Evolutionary conservation across 2,888 invertebrate species (phyloP), one percentile per base, ranked within the genome.

Genomic region (Sinodicranocentrus sp.): DNA sequence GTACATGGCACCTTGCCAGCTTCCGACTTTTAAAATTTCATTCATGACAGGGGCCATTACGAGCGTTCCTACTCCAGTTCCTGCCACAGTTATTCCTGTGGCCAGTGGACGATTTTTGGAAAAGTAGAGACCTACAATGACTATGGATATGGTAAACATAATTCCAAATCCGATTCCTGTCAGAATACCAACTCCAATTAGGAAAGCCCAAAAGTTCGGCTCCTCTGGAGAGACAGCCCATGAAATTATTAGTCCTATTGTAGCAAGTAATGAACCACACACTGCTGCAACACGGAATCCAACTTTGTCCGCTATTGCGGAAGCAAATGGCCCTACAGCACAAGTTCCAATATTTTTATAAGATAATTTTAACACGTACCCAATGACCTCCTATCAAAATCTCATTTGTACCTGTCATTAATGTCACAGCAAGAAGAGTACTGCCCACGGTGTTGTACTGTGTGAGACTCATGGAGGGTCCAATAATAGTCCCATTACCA

Each of bases 61-160:
- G 90, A 98, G 95, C 10, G 95, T 95, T 13, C 98, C 98, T 19
- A 98, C 95, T 6, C 99, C 99, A 0, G 98, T 98, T 25, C 99
- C 99, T 89, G 98, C 98, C 1, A 98, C 95, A 0, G 98, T 97
- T 71, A 99, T 94, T 1, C 98, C 98, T 0, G 98, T 98, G 0
- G 99, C 98, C 75, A 99, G 91, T 0, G 98, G 98, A 73, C 98
- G 93, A 94, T 96, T 97, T 90, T 95, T 95, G 91, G 98, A 98
- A 91, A 99, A 99, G 92, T 99, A 99, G 91, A 97, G 98, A 17
- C 98, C 98, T 57, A 98, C 97, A 15, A 96, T 95, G 89, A 99
- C 94, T 43, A 99, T 97, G 1, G 98, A 95, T 0, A 98, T 98
- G 89, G 98, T 95, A 92, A 98, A 98, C 88, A 98, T 95, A 93